Conservation (phyloP, 2,113 vertebrate species). For the Corythoichthys intestinalis region DNA sequence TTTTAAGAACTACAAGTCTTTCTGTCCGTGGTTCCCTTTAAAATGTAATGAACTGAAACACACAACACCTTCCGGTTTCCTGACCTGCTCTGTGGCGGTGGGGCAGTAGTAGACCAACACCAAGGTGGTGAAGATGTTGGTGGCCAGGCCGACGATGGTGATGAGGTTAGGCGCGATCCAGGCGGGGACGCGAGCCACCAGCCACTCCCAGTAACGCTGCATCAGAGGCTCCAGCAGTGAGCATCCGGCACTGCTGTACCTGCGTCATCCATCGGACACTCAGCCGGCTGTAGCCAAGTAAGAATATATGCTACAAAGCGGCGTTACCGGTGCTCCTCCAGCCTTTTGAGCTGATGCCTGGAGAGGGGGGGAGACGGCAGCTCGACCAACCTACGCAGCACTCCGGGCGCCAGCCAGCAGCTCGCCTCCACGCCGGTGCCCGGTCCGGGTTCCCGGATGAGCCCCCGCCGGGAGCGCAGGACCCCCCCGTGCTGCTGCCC, state of each 20-base stretch:
- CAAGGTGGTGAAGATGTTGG: constrained; percentile 93
- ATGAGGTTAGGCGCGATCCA: constrained; percentile 98
- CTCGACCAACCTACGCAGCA: constrained; percentile 83
- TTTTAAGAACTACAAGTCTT: no score
- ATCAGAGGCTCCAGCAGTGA: constrained; percentile 96
- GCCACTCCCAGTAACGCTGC: constrained; percentile 97
- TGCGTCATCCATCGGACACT: constrained; percentile 9
- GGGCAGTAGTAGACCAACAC: constrained; percentile 93
- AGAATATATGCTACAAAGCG: no score
- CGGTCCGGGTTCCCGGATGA: constrained; percentile 49
- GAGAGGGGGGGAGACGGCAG: constrained; percentile 87
- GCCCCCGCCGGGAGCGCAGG: constrained; percentile 57
- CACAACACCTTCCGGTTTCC: constrained; percentile 2
- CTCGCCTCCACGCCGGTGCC: constrained; percentile 59
- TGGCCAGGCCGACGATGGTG: constrained; percentile 89
- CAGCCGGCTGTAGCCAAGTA: background rate
- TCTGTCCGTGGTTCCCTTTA: no score
- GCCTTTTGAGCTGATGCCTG: constrained; percentile 90
- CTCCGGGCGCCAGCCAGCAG: constrained; percentile 67
- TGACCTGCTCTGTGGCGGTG: constrained; percentile 94
- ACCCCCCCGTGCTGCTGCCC: constrained; percentile 59
- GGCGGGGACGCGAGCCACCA: constrained; percentile 84
- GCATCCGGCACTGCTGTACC: constrained; percentile 87
- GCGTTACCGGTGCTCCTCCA: constrained; percentile 87
- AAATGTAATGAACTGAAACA: no score